phyloP scores from a whole-genome alignment of 2,888 invertebrate species.

The Epirrhoe alternata region DNA sequence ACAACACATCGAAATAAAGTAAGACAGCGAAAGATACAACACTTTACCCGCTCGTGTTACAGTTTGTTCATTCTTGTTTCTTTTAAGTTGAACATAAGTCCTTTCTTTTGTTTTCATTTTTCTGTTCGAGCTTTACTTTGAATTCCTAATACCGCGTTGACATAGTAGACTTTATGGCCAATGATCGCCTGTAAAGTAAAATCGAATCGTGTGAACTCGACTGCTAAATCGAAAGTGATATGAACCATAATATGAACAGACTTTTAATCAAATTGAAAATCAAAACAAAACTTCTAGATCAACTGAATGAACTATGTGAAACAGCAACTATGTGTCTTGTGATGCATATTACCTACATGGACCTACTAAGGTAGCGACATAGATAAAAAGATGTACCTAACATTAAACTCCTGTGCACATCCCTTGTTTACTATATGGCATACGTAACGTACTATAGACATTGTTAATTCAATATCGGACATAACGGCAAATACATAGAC shows the following conservation, averaged over 20 bases:
- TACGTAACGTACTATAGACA: background rate
- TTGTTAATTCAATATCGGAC: constrained; percentile 14
- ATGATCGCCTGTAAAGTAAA: background rate
- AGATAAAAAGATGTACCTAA: background rate
- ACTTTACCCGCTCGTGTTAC: constrained; percentile 1
- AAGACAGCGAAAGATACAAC: constrained; percentile 13
- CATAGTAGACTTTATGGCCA: background rate
- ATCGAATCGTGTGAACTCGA: background rate
- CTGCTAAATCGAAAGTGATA: constrained; percentile 1
- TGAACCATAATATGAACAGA: background rate
- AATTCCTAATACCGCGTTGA: background rate
- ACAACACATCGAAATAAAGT: constrained; percentile 12
- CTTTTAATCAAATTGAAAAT: background rate
- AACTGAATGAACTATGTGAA: background rate
- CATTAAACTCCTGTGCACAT: background rate
- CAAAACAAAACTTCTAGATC: background rate
- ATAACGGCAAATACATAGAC: constrained; percentile 10
- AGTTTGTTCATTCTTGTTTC: constrained; percentile 2
- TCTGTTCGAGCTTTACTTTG: constrained; percentile 5
- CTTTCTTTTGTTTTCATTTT: constrained; percentile 7
- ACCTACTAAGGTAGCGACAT: background rate
- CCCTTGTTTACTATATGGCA: background rate
- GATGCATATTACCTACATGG: background rate
- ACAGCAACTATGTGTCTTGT: background rate
- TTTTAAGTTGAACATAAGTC: constrained; percentile 5